phyloP scores from a whole-genome alignment of 92 coral and sea anemone genomes.

The Actinernus sp. region DNA sequence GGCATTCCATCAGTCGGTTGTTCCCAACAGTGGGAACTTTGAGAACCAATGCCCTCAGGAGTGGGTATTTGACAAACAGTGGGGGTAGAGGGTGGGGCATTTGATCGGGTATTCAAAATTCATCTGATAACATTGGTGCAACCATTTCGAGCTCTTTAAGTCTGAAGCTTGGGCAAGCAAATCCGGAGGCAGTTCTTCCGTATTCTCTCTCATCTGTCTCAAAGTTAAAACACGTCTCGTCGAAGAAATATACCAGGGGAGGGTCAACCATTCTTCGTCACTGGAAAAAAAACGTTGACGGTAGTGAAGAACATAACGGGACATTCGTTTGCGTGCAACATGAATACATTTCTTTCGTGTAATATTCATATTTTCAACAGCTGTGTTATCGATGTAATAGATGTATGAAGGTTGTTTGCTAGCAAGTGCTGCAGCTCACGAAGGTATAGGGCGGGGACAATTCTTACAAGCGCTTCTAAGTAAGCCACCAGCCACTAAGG shows the following conservation, averaged over 20 bases:
- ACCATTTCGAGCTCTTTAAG: too few relatives aligned
- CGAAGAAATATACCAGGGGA: conserved; percentile 21
- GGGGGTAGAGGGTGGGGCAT: too few relatives aligned
- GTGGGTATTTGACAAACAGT: too few relatives aligned
- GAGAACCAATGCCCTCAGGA: too few relatives aligned
- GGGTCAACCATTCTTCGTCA: conserved; percentile 40
- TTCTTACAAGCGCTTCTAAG: conserved; percentile 38
- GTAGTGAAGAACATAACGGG: conserved; percentile 37
- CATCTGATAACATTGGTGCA: too few relatives aligned
- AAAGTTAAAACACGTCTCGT: conserved; percentile 12
- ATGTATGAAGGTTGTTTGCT: conserved; percentile 33
- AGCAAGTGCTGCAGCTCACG: conserved; percentile 29
- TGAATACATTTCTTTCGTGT: conserved; percentile 31
- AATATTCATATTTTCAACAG: conserved; percentile 16
- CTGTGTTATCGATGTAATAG: too few relatives aligned
- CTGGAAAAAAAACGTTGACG: conserved; percentile 25
- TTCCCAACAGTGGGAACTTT: too few relatives aligned
- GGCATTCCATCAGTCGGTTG: too few relatives aligned
- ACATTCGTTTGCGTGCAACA: conserved; percentile 23
- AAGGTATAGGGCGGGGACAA: conserved; percentile 32
- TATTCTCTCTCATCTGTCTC: conserved; percentile 24
- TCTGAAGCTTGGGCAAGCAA: conserved; percentile 25
- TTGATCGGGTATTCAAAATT: too few relatives aligned
- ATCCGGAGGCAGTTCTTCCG: conserved; percentile 18
- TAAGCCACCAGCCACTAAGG: conserved; percentile 42